Evolutionary conservation across 2,113 vertebrate genomes (phyloP).

Genomic region (Larimichthys polyactis): DNA sequence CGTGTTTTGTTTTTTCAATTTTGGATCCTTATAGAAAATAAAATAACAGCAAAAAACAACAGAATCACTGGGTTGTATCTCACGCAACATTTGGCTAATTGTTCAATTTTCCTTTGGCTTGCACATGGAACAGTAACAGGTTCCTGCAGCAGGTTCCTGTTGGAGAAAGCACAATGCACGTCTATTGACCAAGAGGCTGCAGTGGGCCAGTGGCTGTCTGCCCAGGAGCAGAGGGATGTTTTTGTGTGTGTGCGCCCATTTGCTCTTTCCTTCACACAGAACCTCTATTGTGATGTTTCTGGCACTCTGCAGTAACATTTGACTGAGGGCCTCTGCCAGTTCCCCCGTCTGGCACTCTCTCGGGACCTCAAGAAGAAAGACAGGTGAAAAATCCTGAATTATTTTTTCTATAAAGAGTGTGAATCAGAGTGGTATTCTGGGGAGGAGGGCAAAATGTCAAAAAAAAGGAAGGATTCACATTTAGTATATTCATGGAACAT

Average conservation of each 20-base stretch:
- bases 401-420: conserved; percentile 5
- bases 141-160: conserved; percentile 70
- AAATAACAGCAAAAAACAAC: background rate
- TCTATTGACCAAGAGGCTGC: conserved; percentile 67
- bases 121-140: conserved; percentile 54
- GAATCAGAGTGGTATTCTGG: background rate
- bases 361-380: conserved; percentile 42
- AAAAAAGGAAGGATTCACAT: conserved; percentile 2
- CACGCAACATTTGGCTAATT: conserved; percentile 5
- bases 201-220: conserved; percentile 65
- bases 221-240: conserved; percentile 63
- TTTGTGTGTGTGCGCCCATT: conserved; percentile 53
- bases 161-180: conserved; percentile 61
- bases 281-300: conserved; percentile 71
- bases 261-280: conserved; percentile 68
- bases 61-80: background rate
- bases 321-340: conserved; percentile 59
- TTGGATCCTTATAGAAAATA: background rate
- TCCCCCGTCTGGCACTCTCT: conserved; percentile 41
- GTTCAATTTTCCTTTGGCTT: conserved; percentile 8
- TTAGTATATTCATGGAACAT: background rate
- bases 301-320: conserved; percentile 65
- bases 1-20: background rate
- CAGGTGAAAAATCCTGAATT: conserved; percentile 61
- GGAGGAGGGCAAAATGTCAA: conserved; percentile 36